Base-by-base conservation (phyloP, 2,888 invertebrate species). In the Biston stratarius region DNA sequence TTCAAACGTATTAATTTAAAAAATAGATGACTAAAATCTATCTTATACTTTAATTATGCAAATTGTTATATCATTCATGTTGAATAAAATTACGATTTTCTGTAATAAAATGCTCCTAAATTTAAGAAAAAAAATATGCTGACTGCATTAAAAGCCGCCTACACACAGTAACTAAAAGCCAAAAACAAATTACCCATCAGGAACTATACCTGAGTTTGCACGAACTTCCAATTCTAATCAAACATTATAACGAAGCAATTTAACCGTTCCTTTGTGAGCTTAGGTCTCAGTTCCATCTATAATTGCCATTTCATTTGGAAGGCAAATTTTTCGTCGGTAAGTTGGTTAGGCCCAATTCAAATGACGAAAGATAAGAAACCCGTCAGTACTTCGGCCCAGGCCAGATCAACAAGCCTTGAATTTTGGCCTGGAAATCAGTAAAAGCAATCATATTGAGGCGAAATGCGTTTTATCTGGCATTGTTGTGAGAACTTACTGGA, bases 211-310 rank as follows among this genome's bases (percentile, higher is more conserved):
- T 63, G 66, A 60, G 67, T 67, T 67, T 62, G 59, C 56, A 53
- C 55, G 59, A 67, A 64, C 61, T 59, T 67, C 42, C 56, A 52
- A 70, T 72, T 72, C 69, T 69, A 74, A 74, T 72, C 71, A 71
- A 74, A 71, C 74, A 71, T 71, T 70, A 64, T 74, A 74, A 74
- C 74, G 72, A 74, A 74, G 71, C 74, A 74, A 74, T 74, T 72
- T 70, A 63, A 64, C 66, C 61, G 60, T 63, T 40, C 59, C 63
- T 59, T 64, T 72, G 72, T 72, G 69, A 71, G 72, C 70, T 74
- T 63, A 72, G 70, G 67, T 45, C 61, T 47, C 36, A 7, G 64
- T 60, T 68, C 69, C 64, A 60, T 60, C 69, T 58, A 59, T 63
- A 70, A 70, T 72, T 69, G 69, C 63, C 59, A 61, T 63, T 70